Conservation (phyloP, 2,888 invertebrate genomes). For the Drosophila paracracens region DNA sequence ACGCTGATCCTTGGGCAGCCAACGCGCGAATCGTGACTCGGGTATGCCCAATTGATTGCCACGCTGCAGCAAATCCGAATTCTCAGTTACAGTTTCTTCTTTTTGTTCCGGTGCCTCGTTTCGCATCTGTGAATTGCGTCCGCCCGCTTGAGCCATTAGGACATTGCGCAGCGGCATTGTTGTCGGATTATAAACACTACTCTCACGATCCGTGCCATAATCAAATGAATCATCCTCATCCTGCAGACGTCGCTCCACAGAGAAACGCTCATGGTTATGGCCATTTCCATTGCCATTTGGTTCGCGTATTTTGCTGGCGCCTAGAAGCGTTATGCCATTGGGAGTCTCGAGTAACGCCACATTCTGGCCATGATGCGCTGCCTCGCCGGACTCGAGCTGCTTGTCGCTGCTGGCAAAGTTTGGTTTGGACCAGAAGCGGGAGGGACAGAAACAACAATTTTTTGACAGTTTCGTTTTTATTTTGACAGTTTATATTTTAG, state of each 20-base stretch:
- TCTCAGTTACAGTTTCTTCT: conserved; percentile 23
- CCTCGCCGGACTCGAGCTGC: conserved; percentile 63
- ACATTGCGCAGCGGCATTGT: conserved; percentile 79
- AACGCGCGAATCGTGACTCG: conserved; percentile 83
- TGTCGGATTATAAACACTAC: conserved; percentile 84
- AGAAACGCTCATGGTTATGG: conserved; percentile 58
- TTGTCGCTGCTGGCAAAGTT: conserved; percentile 56
- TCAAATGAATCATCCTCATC: conserved; percentile 84
- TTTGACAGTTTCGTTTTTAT: conserved; percentile 55
- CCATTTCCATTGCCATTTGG: conserved; percentile 44
- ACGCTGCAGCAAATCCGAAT: conserved; percentile 77
- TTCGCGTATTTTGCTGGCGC: conserved; percentile 66
- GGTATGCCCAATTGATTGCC: conserved; percentile 84
- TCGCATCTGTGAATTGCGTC: conserved; percentile 67
- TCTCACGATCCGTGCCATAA: conserved; percentile 83
- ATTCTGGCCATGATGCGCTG: conserved; percentile 78
- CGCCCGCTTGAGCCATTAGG: conserved; percentile 76
- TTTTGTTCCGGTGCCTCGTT: conserved; percentile 14
- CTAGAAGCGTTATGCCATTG: conserved; percentile 82
- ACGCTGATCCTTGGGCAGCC: conserved; percentile 84
- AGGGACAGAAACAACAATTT: conserved; percentile 32
- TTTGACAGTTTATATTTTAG: conserved; percentile 43
- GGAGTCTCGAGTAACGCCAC: conserved; percentile 83
- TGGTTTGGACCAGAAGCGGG: conserved; percentile 8
- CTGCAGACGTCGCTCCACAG: conserved; percentile 68